A percentile compares a stretch with the other conserved stretches of the same genome.
Conservation (phyloP, 1,140 invertebrate species). For the Radopholus similis region DNA sequence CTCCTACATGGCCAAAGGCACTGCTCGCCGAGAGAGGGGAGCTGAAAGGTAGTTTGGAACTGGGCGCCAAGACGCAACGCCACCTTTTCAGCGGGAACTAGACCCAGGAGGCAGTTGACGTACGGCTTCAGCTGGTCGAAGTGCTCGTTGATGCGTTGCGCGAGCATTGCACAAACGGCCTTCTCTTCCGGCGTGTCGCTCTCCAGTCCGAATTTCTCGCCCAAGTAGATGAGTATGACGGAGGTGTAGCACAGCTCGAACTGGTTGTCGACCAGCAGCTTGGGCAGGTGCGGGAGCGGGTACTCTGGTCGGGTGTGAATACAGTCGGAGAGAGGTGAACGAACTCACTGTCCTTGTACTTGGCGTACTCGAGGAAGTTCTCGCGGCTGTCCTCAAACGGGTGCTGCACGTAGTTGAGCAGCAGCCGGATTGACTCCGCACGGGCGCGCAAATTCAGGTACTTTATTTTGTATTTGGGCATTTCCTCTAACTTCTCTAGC, state of each 20-base stretch:
- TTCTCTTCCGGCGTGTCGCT: conserved; percentile 40
- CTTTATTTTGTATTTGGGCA: conserved; percentile 41
- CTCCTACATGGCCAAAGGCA: conserved; percentile 36
- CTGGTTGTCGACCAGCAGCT: conserved; percentile 34
- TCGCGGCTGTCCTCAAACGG: conserved; percentile 41
- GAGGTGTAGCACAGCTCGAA: conserved; percentile 32
- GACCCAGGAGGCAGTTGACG: conserved; percentile 39
- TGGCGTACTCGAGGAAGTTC: conserved; percentile 42
- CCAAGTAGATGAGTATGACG: conserved; percentile 34
- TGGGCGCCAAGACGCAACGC: background rate
- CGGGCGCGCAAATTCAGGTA: conserved; percentile 40
- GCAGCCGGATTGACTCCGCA: conserved; percentile 34
- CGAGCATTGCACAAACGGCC: conserved; percentile 33
- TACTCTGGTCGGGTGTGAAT: conserved; percentile 15
- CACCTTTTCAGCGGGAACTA: conserved; percentile 37
- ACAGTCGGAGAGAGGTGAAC: background rate
- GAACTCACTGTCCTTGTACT: conserved; percentile 36
- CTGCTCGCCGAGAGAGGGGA: conserved; percentile 27
- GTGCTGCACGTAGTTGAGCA: conserved; percentile 40
- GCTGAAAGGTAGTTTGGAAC: conserved; percentile 25
- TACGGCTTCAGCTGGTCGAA: conserved; percentile 37
- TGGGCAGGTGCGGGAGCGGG: conserved; percentile 36
- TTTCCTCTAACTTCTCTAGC: conserved; percentile 4
- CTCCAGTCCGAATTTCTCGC: conserved; percentile 38
- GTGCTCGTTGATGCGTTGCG: conserved; percentile 39